These are phyloP conservation scores for Otus scops DNA, from an alignment of 2,797 vertebrate species.

Conservation along the genomic window DNA sequence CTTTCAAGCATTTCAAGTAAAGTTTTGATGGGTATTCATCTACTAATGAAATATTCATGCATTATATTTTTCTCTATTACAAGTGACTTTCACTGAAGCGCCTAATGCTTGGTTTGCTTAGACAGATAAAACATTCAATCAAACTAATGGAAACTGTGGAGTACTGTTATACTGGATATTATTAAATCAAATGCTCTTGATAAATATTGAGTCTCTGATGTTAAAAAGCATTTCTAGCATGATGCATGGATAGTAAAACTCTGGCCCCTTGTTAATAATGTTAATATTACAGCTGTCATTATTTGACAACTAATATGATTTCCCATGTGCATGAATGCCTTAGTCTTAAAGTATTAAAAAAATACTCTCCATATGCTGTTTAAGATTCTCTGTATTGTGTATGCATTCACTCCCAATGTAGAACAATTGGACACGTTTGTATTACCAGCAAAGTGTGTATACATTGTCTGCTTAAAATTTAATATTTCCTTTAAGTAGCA, in stretches of 20 bases:
- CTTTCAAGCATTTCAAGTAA: constrained; percentile 61
- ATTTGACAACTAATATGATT: constrained; percentile 21
- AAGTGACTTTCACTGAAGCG: constrained; percentile 57
- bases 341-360: neutral
- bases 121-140: constrained; percentile 63
- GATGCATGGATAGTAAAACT: constrained; percentile 34
- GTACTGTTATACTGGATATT: constrained; percentile 60
- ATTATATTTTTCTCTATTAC: constrained; percentile 57
- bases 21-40: constrained; percentile 67
- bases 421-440: neutral
- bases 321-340: neutral
- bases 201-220: constrained; percentile 68
- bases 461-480: neutral
- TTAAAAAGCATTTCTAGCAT: constrained; percentile 57
- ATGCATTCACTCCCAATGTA: neutral
- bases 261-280: constrained; percentile 41
- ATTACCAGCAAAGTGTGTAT: neutral
- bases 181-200: constrained; percentile 69
- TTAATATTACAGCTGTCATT: constrained; percentile 41
- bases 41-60: constrained; percentile 72
- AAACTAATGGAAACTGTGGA: constrained; percentile 66
- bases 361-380: neutral
- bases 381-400: neutral
- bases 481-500: neutral
- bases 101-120: constrained; percentile 63